These are phyloP conservation scores for Fopius arisanus DNA, from an alignment of 1,140 invertebrate species.

Conservation along the genomic window DNA sequence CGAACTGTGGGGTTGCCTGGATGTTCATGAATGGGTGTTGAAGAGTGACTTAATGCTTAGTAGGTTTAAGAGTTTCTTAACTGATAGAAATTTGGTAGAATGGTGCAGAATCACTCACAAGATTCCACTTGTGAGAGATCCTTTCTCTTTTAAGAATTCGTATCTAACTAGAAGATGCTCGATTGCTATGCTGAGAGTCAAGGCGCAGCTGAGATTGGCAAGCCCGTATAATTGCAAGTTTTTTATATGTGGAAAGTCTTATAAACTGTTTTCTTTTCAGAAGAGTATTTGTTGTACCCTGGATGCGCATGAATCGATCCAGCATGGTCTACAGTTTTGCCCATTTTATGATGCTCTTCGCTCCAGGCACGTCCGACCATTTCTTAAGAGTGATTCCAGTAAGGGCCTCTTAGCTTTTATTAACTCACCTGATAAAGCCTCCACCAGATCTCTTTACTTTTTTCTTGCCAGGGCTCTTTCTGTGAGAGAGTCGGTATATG, in stretches of 20 bases:
- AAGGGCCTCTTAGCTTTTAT: not conserved
- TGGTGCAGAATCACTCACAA: not conserved
- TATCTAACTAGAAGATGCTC: not conserved
- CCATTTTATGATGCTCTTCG: not conserved
- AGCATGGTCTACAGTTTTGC: not conserved
- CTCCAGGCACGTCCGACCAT: not conserved
- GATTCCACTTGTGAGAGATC: not conserved
- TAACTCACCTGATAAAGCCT: not conserved
- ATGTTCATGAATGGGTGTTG: not conserved
- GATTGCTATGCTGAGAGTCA: not conserved
- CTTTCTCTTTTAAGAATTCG: not conserved
- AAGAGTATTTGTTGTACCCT: not conserved
- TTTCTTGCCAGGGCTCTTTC: not conserved
- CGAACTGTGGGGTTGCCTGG: not conserved
- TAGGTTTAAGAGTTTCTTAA: not conserved
- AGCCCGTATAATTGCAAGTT: not conserved
- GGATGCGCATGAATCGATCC: not conserved
- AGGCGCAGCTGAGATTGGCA: not conserved
- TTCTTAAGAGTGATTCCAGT: not conserved
- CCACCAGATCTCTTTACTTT: not conserved
- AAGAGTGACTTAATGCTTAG: not conserved
- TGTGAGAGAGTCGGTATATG: not conserved
- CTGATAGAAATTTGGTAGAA: not conserved
- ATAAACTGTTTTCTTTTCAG: not conserved
- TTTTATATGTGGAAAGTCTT: not conserved